Percentiles rank a stretch among this genome's conserved stretches.
phyloP scores from a whole-genome alignment of 1,140 invertebrate genomes.

The Bradysia coprophila region DNA sequence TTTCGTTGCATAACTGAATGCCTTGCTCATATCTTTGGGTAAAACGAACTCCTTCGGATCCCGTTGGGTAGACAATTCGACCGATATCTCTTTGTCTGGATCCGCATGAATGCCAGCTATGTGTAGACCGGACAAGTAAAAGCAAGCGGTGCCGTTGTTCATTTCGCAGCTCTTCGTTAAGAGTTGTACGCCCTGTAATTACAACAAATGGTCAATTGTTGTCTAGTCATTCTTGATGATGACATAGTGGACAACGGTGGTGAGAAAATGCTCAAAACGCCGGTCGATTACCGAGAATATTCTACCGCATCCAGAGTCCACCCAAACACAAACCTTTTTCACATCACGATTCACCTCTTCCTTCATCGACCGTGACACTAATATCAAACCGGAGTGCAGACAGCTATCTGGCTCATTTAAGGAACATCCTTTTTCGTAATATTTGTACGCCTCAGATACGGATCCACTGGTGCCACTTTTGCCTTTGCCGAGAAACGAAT shows the following conservation, averaged over 20 bases:
- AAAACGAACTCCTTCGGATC: constrained; percentile 27
- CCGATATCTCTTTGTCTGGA: constrained; percentile 5
- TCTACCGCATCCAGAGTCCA: too few relatives aligned
- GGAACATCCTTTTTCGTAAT: constrained; percentile 64
- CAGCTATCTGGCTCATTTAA: constrained; percentile 47
- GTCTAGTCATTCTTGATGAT: too few relatives aligned
- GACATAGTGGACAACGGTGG: background rate
- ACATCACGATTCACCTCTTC: constrained; percentile 30
- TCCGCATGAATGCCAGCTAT: constrained; percentile 40
- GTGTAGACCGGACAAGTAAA: constrained; percentile 58
- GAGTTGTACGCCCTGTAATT: constrained; percentile 35
- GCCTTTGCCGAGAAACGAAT: constrained; percentile 41
- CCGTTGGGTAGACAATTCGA: background rate
- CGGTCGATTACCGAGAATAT: background rate
- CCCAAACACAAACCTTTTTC: constrained; percentile 30
- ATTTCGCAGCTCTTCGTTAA: constrained; percentile 51
- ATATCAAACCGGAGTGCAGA: constrained; percentile 51
- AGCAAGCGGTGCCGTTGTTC: constrained; percentile 56
- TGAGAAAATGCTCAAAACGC: background rate
- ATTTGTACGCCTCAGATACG: constrained; percentile 37
- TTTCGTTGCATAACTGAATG: constrained; percentile 51
- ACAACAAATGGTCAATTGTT: too few relatives aligned
- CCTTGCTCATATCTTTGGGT: constrained; percentile 51
- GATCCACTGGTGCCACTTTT: constrained; percentile 28
- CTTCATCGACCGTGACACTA: constrained; percentile 29